These are phyloP conservation scores for Sesamia nonagrioides DNA, from an alignment of 1,140 invertebrate genomes.

Conservation along the genomic window DNA sequence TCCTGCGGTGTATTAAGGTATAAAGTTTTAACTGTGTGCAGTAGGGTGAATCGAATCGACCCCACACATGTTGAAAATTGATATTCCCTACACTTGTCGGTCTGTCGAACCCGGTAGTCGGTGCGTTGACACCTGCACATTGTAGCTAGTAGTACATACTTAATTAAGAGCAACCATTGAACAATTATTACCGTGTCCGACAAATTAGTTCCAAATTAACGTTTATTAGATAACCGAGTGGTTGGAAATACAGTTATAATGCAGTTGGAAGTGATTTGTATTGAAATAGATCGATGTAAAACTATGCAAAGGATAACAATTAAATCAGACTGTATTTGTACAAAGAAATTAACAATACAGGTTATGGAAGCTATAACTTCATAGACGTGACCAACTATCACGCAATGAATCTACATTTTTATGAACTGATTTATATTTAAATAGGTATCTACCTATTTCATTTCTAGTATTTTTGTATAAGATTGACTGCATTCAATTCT, in stretches of 20 bases:
- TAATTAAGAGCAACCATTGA: conserved; percentile 25
- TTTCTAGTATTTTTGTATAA: not conserved
- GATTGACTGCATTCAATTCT: not conserved
- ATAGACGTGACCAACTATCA: not conserved
- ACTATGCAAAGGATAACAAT: not conserved
- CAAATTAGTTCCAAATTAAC: conserved; percentile 32
- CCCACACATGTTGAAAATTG: conserved; percentile 38
- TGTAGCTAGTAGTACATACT: not conserved
- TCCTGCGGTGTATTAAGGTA: not conserved
- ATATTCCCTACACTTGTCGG: conserved; percentile 34
- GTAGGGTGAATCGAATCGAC: not conserved
- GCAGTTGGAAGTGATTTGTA: not conserved
- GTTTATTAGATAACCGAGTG: not conserved
- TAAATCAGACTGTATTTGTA: not conserved
- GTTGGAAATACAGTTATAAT: not conserved
- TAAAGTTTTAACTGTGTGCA: not conserved
- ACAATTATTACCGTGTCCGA: conserved; percentile 9
- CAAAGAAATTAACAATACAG: conserved; percentile 3
- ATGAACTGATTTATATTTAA: not conserved
- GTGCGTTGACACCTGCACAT: conserved; percentile 16
- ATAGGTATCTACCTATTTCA: too few species aligned
- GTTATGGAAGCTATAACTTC: conserved; percentile 4
- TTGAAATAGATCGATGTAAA: not conserved
- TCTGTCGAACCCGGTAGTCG: conserved; percentile 24
- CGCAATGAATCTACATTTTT: not conserved